A percentile compares a stretch with the other conserved stretches of the same genome.
phyloP scores from a whole-genome alignment of 2,797 vertebrate species.

The Platalea minor region DNA sequence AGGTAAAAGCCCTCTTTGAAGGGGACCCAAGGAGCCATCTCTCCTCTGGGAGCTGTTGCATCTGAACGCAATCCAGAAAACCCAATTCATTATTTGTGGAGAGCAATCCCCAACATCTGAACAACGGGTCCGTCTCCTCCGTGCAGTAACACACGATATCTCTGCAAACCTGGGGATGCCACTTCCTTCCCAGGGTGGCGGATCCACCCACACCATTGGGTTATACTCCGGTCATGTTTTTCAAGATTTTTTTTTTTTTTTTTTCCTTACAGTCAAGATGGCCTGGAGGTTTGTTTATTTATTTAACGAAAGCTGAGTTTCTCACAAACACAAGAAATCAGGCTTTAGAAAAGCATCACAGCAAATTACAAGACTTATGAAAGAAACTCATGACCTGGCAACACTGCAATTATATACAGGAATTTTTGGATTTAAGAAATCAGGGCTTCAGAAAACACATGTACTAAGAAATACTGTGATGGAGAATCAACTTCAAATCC shows the following conservation, averaged over 20 bases:
- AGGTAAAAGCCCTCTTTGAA: not conserved
- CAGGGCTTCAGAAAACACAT: not conserved
- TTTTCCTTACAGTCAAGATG: not conserved
- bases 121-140: rapidly evolving
- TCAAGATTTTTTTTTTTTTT: not conserved
- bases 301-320: not conserved
- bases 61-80: not conserved
- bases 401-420: not conserved
- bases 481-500: not conserved
- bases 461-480: not conserved
- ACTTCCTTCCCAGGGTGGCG: not conserved
- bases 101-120: not conserved
- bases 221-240: not conserved
- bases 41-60: not conserved
- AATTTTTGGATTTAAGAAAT: not conserved
- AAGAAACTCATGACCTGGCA: not conserved
- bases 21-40: not conserved
- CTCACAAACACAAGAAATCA: not conserved
- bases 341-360: not conserved
- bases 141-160: not conserved
- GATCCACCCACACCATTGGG: not conserved
- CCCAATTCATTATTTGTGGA: not conserved
- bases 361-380: not conserved
- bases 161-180: not conserved
- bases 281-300: not conserved